Base-by-base conservation (phyloP, 2,797 vertebrate genomes). In the Ctenochaetus hawaiiensis region DNA sequence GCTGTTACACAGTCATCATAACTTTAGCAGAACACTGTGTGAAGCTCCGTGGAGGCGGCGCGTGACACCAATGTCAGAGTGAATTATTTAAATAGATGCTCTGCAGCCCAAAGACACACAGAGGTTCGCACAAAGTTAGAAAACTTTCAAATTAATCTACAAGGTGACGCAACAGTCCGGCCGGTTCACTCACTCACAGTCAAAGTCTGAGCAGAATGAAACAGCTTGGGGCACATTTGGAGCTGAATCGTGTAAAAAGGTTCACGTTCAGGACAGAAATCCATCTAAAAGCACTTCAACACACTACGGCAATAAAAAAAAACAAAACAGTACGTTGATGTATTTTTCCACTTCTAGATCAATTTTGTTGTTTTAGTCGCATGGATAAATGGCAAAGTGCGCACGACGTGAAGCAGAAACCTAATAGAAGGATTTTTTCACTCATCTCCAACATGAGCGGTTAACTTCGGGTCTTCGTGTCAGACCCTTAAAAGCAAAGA, bases 101-200 rank as follows among this genome's bases (percentile, higher is more conserved):
- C 26, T 30, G 26, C 26, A 4, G 26, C 26, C 26, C 26, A 4
- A 30, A 30, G 26, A 30, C 26, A 30, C 26, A 30, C 26, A 3
- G 8, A 11, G 20, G 30, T 34, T 37, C 2, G 41, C 26, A 30
- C 66, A 69, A 26, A 59, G 63, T n/a, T 84, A 80, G 67, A 82
- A 61, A n/a, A 41, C 39, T 56, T 80, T 75, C 80, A 48, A 82
- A 80, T 77, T 86, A 74, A 65, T 9, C 6, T 5, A 62, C 34
- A 10, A 26, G 7, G 43, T 2, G 8, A 75, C 26, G 34, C 16
- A 54, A 23, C 59, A 51, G 77, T 66, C 52, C 22, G 71, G 59
- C 54, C 49, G 13, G 58, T 72, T 37, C 47, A 57, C 64, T 68
- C 26, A 2, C 44, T 70, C 52, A 49, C 43, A 65, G 22, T 72